Evolutionary conservation across 2,888 invertebrate species (phyloP), one percentile per base, ranked within the genome.

Genomic region (Netelia melanura): DNA sequence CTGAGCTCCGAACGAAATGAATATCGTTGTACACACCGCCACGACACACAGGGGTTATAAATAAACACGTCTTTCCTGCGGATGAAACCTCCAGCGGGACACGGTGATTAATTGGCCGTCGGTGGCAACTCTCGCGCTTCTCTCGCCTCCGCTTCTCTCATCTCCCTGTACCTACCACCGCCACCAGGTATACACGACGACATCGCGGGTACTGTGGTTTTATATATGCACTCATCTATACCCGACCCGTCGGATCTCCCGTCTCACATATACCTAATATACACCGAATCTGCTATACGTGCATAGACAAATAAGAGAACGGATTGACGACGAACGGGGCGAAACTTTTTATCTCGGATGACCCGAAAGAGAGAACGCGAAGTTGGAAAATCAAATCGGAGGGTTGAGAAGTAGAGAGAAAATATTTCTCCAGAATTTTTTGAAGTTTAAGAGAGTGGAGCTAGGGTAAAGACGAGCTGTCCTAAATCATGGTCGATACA

Each of bases 61-160:
- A 85, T 85, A 85, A 85, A 83, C 83, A 85, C 86, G 76, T 86
- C 83, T 86, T 86, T 83, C 81, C 80, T 77, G 71, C 79, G 83
- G 83, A 86, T 86, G 83, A 86, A 86, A 86, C 75, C 72, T 81
- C 76, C 80, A 81, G 72, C 77, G 72, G 81, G 80, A 74, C 70
- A 72, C 79, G 44, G 77, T 80, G 85, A 86, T 86, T 80, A 86
- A 86, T 83, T 86, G 80, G 81, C 72, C 83, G 79, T 79, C 75
- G 83, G 68, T 74, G 54, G 56, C 65, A 65, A 56, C 76, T 67
- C 76, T 70, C 68, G 30, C 58, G 74, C 65, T 67, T 61, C 44
- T 56, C 56, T 56, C 56, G 5, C 17, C 17, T 21, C 56, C n/a
- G 65, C 65, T 65, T 68, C 61, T 23, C 67, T 64, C 65, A 52